phyloP scores from a whole-genome alignment of 2,888 invertebrate species.

The Melanostoma mellinum region DNA sequence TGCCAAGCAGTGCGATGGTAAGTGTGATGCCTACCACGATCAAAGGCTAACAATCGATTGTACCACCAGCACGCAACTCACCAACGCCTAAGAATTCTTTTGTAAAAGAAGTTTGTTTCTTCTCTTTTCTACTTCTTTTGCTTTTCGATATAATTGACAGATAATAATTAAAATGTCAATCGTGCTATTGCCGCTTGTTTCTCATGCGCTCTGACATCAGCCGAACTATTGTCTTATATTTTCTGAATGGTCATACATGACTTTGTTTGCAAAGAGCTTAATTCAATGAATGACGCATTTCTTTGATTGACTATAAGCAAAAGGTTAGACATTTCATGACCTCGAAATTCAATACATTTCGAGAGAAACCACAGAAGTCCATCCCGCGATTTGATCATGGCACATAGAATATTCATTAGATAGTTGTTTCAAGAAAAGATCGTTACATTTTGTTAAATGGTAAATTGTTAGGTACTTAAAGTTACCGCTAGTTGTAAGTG shows the following conservation, averaged over 20 bases:
- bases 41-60: conserved; percentile 46
- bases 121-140: neutral
- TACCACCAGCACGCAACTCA: conserved; percentile 60
- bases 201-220: conserved; percentile 7
- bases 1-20: neutral
- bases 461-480: conserved; percentile 64
- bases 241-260: conserved; percentile 32
- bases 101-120: conserved; percentile 4
- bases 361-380: conserved; percentile 2
- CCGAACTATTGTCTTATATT: conserved; percentile 21
- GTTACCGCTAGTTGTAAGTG: conserved; percentile 63
- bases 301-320: conserved; percentile 24
- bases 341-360: conserved; percentile 9
- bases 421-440: conserved; percentile 32
- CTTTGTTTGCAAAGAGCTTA: conserved; percentile 25
- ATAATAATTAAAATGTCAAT: conserved; percentile 72
- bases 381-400: conserved; percentile 39
- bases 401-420: conserved; percentile 3
- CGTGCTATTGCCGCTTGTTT: conserved; percentile 40
- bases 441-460: conserved; percentile 67
- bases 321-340: neutral
- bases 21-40: conserved; percentile 10
- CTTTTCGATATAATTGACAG: conserved; percentile 60
- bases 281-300: conserved; percentile 47
- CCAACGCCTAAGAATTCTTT: conserved; percentile 59